Conservation (phyloP, 2,113 vertebrate species). For the Hoplias malabaricus region DNA sequence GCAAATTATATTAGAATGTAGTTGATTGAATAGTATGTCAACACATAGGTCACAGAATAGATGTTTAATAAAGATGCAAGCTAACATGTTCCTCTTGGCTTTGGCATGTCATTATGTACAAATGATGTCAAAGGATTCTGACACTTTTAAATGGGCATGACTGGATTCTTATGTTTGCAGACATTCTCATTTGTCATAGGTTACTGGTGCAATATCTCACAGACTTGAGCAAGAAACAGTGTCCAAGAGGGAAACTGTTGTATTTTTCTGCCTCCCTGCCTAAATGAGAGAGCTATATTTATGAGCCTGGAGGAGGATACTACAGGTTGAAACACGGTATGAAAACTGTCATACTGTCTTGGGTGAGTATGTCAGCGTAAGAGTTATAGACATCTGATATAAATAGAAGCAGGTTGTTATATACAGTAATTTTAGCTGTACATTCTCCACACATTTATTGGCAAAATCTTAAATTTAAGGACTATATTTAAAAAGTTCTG, state of each 20-base stretch:
- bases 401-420: slow-evolving; percentile 58
- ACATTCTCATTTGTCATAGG: neutral
- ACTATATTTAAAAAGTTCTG: neutral
- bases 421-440: slow-evolving; percentile 48
- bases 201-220: neutral
- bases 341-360: slow-evolving; percentile 59
- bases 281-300: slow-evolving; percentile 47
- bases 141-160: neutral
- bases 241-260: neutral
- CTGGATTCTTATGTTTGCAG: neutral
- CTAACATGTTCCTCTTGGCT: neutral
- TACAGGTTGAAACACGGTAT: slow-evolving; percentile 60
- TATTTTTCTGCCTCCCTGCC: neutral
- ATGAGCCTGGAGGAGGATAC: slow-evolving; percentile 59
- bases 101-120: neutral
- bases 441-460: slow-evolving; percentile 40
- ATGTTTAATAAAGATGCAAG: neutral
- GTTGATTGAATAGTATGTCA: neutral
- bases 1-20: neutral
- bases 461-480: slow-evolving; percentile 37
- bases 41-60: neutral
- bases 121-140: neutral
- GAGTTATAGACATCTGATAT: slow-evolving; percentile 55
- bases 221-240: neutral
- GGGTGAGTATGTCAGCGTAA: slow-evolving; percentile 43